A percentile compares a stretch with the other conserved stretches of the same genome.
Evolutionary conservation across 2,113 vertebrate genomes (phyloP).

Genomic region (Erythrocercus mccallii): DNA sequence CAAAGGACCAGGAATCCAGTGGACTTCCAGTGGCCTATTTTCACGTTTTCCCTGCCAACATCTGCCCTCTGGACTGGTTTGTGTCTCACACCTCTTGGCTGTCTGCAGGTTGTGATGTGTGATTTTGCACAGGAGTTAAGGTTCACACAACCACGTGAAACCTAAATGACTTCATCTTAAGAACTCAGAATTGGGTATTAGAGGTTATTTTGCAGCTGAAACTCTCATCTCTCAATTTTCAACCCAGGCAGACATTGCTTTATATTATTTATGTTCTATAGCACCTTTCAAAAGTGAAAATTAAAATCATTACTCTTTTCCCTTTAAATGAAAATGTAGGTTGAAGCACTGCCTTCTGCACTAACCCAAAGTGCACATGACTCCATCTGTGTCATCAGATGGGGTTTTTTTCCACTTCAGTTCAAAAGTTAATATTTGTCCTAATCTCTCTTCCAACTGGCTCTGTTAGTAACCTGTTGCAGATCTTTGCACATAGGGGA

Average conservation of each 20-base stretch:
- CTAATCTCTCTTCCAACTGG: not conserved
- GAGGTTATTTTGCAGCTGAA: not conserved
- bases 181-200: not conserved
- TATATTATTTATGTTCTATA: not conserved
- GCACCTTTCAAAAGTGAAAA: not conserved
- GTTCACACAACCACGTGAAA: not conserved
- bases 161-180: not conserved
- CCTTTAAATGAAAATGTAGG: not conserved
- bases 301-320: not conserved
- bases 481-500: fast-evolving
- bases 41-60: not conserved
- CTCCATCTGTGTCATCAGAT: not conserved
- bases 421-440: not conserved
- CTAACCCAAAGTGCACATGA: not conserved
- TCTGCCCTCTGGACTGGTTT: not conserved
- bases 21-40: not conserved
- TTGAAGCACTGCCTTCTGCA: not conserved
- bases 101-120: not conserved
- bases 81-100: not conserved
- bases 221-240: not conserved
- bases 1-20: not conserved
- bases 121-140: not conserved
- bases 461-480: not conserved
- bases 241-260: not conserved
- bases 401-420: not conserved